A percentile compares a stretch with the other conserved stretches of the same genome.
phyloP scores from a whole-genome alignment of 2,888 invertebrate genomes.

The Iphiclides podalirius region DNA sequence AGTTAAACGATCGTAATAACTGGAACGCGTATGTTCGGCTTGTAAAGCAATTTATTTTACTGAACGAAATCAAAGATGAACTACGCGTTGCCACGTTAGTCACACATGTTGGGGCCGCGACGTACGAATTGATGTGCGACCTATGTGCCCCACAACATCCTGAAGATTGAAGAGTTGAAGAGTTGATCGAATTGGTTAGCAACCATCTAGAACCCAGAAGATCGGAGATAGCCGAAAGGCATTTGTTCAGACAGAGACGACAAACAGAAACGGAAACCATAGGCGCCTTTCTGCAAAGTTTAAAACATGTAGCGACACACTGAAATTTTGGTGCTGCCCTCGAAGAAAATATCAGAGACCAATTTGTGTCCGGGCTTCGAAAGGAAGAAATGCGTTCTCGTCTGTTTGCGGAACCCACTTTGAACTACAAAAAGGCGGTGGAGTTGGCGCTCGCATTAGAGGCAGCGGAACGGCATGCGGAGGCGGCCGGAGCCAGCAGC shows the following conservation, averaged over 20 bases:
- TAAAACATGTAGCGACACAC: slow-evolving; percentile 23
- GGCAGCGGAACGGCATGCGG: slow-evolving; percentile 17
- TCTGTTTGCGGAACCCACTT: slow-evolving; percentile 18
- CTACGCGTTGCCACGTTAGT: slow-evolving; percentile 20
- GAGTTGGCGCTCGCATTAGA: too few relatives aligned
- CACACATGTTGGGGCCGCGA: slow-evolving; percentile 21
- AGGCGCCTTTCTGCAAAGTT: too few relatives aligned
- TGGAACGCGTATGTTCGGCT: background rate
- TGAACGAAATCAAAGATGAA: slow-evolving; percentile 17
- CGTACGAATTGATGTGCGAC: slow-evolving; percentile 24
- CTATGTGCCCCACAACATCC: slow-evolving; percentile 18
- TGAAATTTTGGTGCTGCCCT: slow-evolving; percentile 17
- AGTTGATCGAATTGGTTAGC: too few relatives aligned
- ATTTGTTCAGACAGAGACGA: slow-evolving; percentile 8
- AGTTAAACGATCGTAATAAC: slow-evolving; percentile 1
- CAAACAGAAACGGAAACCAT: slow-evolving; percentile 1
- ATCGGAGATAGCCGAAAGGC: slow-evolving; percentile 27
- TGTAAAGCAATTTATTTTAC: slow-evolving; percentile 14
- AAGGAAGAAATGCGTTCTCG: slow-evolving; percentile 22
- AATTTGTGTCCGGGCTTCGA: slow-evolving; percentile 19
- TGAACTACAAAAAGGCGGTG: slow-evolving; percentile 9
- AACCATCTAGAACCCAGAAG: slow-evolving; percentile 27
- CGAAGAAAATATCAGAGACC: slow-evolving; percentile 16
- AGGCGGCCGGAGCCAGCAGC: slow-evolving; percentile 12
- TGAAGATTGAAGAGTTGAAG: slow-evolving; percentile 9